A percentile compares a stretch with the other conserved stretches of the same genome.
Evolutionary conservation across 2,797 vertebrate species (phyloP).

Genomic region (Decapterus maruadsi): DNA sequence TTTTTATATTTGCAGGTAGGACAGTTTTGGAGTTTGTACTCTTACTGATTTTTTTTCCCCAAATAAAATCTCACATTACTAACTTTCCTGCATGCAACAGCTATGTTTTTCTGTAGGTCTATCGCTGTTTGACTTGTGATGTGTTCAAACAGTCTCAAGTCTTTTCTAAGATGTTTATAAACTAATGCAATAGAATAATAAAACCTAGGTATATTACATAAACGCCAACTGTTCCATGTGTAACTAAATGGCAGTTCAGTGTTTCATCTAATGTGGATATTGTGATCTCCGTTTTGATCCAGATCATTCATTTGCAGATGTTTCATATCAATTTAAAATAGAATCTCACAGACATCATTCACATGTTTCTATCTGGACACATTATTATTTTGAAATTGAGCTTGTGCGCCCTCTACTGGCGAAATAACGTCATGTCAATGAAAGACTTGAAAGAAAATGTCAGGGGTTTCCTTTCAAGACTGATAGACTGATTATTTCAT

Average conservation of each 20-base stretch:
- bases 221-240: neutral
- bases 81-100: neutral
- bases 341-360: neutral
- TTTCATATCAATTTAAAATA: neutral
- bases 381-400: neutral
- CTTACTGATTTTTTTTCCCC: rapidly evolving
- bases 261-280: neutral
- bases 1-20: constrained; percentile 66
- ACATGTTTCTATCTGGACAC: neutral
- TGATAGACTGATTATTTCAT: neutral
- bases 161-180: neutral
- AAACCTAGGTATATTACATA: neutral
- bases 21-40: constrained; percentile 13
- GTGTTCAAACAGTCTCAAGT: neutral
- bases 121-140: neutral
- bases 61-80: constrained; percentile 20
- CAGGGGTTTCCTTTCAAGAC: neutral
- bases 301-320: neutral
- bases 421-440: neutral
- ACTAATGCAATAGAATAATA: neutral
- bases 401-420: constrained; percentile 67
- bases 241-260: neutral
- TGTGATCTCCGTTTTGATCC: neutral
- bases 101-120: neutral
- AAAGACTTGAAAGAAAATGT: neutral